Base-by-base conservation (phyloP, 2,888 invertebrate species). In the Lochmaea capreae region DNA sequence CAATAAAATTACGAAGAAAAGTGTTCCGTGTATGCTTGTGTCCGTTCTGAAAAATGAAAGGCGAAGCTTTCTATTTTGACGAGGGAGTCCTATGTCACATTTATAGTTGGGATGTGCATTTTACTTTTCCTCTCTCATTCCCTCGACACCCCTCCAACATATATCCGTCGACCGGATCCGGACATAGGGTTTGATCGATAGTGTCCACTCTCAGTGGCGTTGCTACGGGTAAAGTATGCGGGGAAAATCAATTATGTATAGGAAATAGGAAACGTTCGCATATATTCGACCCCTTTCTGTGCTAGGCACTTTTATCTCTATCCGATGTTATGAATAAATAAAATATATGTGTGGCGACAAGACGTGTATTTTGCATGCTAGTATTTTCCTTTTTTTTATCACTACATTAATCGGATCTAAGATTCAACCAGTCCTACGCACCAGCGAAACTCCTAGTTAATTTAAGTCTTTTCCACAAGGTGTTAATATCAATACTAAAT, bases 121-220 rank as follows among this genome's bases (percentile, higher is more conserved):
- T 65, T 49, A 70, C 73, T 52, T 57, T 10, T 57, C 72, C 62
- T 57, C 57, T 67, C 62, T 42, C 59, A 16, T n/a, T 80, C 78
- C 82, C 82, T 63, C 52, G 9, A 33, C 68, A 11, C 52, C 79
- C 81, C 83, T 81, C 82, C 43, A 43, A 43, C 18, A 63, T 63
- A 79, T 80, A 77, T 77, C 78, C 79, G 62, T 43, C 43, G 77
- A 76, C 79, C 69, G 73, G 78, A 79, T 83, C 83, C 83, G 84
- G 84, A 83, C 83, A 84, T 68, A 62, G 83, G 84, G 85, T 85
- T 85, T 86, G 88, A 88, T 87, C 87, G 85, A 86, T 85, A 85
- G 84, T 85, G 84, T 84, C 85, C 85, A 85, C 85, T 70, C 33
- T 26, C 73, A 73, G 73, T 70, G 73, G 73, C 73, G 73, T 68